Base-by-base conservation (phyloP, 2,888 invertebrate species). In the Globia sparganii region DNA sequence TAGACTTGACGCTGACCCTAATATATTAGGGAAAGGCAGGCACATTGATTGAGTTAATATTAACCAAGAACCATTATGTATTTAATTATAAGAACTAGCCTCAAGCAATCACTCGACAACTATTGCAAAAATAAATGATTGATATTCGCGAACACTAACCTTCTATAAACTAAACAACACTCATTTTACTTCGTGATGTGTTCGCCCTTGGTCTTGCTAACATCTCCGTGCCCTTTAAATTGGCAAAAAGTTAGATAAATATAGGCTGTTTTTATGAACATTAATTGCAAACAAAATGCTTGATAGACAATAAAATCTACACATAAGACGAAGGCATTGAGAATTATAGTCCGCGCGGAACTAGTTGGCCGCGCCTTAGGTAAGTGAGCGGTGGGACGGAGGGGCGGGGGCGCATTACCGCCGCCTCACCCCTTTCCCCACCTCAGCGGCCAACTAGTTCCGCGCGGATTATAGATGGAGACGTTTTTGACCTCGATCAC, bases 131-230 rank as follows among this genome's bases (percentile, higher is more conserved):
- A 9, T 49, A 28, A 46, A 64, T 80, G 25, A 69, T 77, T 70
- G 28, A 59, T 78, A 72, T 73, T 78, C 15, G 81, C 80, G 31
- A 61, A 53, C 13, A 34, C 0, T 66, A 70, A 70, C 77, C 75
- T 82, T 76, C 56, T 6, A 1, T 18, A 40, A 40, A 0, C 9
- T 18, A 31, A 11, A 28, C 40, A 53, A 76, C 25, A 66, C 4
- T 70, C 70, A 58, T 81, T 80, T 76, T 76, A 71, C 11, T 40
- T 62, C 80, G 80, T 81, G 80, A 70, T 31, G 8, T 18, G 66
- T 15, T 34, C 13, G 61, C 37, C 80, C 76, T 80, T 76, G 80
- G 58, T 58, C 11, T 43, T 61, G 2, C 13, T 6, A 34, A 34
- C 31, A 8, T 46, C 58, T 34, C 28, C 49, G 0, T 72, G 64